phyloP scores from a whole-genome alignment of 1,140 invertebrate species.

The Frieseomelitta varia region DNA sequence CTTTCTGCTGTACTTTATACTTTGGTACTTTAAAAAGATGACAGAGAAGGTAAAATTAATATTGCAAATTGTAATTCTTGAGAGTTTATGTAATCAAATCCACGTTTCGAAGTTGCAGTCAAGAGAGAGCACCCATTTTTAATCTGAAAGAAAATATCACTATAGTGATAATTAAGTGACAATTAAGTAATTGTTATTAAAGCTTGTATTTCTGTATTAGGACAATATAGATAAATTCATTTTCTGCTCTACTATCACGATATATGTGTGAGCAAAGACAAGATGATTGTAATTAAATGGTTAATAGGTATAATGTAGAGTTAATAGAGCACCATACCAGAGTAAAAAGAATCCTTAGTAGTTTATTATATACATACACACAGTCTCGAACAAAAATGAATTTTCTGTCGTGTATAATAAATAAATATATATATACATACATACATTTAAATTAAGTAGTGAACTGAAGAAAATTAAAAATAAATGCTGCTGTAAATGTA shows the following conservation, averaged over 20 bases:
- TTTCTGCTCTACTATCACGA: slow-evolving; percentile 22
- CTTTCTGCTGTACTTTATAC: not conserved
- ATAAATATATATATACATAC: not conserved
- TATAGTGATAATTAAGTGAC: not conserved
- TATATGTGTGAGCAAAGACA: slow-evolving; percentile 11
- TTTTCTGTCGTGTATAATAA: slow-evolving; percentile 27
- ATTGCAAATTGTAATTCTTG: not conserved
- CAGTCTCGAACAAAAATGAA: not conserved
- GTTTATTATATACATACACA: slow-evolving; percentile 29
- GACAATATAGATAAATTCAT: slow-evolving; percentile 42
- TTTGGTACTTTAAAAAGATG: not conserved
- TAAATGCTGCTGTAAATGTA: not conserved
- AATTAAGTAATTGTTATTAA: not conserved
- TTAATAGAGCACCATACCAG: slow-evolving; percentile 52
- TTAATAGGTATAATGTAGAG: slow-evolving; percentile 29
- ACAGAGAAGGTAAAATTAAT: not conserved
- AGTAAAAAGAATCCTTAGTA: slow-evolving; percentile 34
- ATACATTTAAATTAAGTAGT: not conserved
- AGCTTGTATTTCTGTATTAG: slow-evolving; percentile 24
- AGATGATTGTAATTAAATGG: slow-evolving; percentile 45
- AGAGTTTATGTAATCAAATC: not conserved
- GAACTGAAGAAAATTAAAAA: not conserved
- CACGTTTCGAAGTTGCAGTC: not conserved
- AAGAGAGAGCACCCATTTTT: not conserved
- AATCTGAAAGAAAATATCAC: not conserved